These are phyloP conservation scores for Pardalotus punctatus DNA, from an alignment of 2,113 vertebrate species.

Conservation along the genomic window DNA sequence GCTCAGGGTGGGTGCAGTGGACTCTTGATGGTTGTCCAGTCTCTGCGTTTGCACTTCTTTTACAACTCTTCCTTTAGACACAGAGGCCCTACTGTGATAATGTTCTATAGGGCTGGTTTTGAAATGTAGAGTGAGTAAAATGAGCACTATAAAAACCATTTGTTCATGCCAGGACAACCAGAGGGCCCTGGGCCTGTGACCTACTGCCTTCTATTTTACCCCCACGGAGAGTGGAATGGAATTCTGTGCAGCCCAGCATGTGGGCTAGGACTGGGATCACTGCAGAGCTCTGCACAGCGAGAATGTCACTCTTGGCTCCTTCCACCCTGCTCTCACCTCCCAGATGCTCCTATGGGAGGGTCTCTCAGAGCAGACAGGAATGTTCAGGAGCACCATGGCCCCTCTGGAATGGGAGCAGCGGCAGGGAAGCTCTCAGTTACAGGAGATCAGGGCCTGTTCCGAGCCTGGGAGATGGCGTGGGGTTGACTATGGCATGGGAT, in stretches of 20 bases:
- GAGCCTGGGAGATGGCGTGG: neutral
- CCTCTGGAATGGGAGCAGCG: neutral
- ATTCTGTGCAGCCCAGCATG: neutral
- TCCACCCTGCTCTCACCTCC: neutral
- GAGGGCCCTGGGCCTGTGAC: neutral
- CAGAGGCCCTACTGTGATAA: neutral
- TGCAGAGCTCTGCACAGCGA: neutral
- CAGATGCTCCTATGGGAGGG: rapidly evolving
- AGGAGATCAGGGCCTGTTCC: neutral
- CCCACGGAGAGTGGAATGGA: rapidly evolving
- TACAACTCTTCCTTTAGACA: neutral
- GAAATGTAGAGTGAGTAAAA: neutral
- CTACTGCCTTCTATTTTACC: neutral
- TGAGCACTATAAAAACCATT: neutral
- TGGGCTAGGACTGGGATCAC: neutral
- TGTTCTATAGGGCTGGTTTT: neutral
- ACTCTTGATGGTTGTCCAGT: neutral
- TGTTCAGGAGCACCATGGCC: neutral
- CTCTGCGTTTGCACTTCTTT: neutral
- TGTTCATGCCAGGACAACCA: neutral
- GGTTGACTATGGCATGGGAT: slow-evolving; percentile 60
- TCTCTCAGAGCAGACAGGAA: neutral
- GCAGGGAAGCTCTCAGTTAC: neutral
- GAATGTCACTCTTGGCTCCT: rapidly evolving
- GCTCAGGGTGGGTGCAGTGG: neutral